Evolutionary conservation across 2,888 invertebrate genomes (phyloP).

Genomic region (Epsilonema sp.): DNA sequence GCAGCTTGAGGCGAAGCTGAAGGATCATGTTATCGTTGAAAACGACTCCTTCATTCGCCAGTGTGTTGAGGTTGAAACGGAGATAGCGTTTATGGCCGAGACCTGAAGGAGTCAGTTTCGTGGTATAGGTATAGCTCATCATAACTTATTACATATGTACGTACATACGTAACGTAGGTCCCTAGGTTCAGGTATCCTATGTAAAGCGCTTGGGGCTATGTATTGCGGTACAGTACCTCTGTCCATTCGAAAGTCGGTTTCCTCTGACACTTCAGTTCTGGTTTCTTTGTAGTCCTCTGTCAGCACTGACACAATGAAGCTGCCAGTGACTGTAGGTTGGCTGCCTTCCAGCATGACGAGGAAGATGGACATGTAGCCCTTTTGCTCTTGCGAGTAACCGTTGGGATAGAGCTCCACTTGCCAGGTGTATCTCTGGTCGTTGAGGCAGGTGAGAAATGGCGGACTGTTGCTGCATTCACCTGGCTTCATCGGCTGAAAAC

Average conservation of each 20-base stretch:
- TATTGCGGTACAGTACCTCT: no score
- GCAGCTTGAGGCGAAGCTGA: neutral
- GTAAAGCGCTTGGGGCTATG: no score
- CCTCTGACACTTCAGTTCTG: conserved; percentile 1
- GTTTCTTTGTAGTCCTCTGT: neutral
- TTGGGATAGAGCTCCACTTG: conserved; percentile 6
- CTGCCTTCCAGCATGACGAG: conserved; percentile 1
- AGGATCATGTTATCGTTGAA: neutral
- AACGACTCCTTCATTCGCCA: neutral
- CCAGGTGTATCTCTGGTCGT: neutral
- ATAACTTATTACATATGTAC: no score
- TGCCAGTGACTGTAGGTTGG: neutral
- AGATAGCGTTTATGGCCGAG: conserved; percentile 2
- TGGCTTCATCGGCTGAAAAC: neutral
- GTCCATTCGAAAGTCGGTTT: conserved; percentile 1
- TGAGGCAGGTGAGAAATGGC: neutral
- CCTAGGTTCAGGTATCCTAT: no score
- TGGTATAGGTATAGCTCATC: no score
- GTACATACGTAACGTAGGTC: no score
- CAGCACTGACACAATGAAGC: conserved; percentile 2
- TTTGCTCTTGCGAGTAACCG: neutral
- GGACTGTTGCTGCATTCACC: conserved; percentile 3
- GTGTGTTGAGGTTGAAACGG: neutral
- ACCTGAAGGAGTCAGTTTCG: no score
- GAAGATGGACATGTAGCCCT: conserved; percentile 3